Percentiles rank a stretch among this genome's conserved stretches.
These are phyloP conservation scores for Rhagonycha lutea DNA, from an alignment of 2,888 invertebrate species.

Conservation along the genomic window DNA sequence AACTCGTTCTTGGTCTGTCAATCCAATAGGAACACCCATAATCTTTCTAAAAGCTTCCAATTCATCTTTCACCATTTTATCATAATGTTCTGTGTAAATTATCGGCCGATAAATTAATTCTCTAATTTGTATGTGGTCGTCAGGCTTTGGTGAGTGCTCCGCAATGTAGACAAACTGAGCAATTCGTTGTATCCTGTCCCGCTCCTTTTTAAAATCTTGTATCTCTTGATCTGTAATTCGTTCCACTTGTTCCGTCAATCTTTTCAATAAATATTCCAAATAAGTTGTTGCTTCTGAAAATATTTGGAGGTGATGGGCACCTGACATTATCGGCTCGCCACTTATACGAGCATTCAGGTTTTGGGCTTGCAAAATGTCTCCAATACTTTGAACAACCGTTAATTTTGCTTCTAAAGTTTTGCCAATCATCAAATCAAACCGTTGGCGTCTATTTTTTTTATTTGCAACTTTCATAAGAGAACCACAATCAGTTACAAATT, in stretches of 20 bases:
- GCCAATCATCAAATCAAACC: slow-evolving; percentile 15
- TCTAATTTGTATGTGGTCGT: slow-evolving; percentile 6
- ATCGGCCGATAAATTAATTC: slow-evolving; percentile 25
- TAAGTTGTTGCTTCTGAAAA: not conserved
- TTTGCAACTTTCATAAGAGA: not conserved
- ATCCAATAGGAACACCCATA: no score
- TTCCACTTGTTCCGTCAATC: not conserved
- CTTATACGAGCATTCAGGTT: not conserved
- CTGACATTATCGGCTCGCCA: no score
- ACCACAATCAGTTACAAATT: not conserved
- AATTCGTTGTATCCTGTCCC: slow-evolving; percentile 43
- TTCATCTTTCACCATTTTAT: slow-evolving; percentile 29
- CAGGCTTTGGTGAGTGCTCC: not conserved
- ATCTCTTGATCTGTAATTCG: slow-evolving; percentile 45
- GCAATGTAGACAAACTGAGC: slow-evolving; percentile 35
- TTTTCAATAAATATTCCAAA: not conserved
- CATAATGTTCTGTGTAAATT: slow-evolving; percentile 29
- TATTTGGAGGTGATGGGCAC: no score
- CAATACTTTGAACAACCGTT: not conserved
- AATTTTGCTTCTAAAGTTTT: not conserved
- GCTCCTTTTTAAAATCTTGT: slow-evolving; percentile 44
- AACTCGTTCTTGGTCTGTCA: no score
- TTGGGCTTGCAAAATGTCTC: not conserved
- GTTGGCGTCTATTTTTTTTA: not conserved
- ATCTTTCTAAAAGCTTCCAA: slow-evolving; percentile 26